phyloP scores from a whole-genome alignment of 1,140 invertebrate species.

The Drosophila malerkotliana region DNA sequence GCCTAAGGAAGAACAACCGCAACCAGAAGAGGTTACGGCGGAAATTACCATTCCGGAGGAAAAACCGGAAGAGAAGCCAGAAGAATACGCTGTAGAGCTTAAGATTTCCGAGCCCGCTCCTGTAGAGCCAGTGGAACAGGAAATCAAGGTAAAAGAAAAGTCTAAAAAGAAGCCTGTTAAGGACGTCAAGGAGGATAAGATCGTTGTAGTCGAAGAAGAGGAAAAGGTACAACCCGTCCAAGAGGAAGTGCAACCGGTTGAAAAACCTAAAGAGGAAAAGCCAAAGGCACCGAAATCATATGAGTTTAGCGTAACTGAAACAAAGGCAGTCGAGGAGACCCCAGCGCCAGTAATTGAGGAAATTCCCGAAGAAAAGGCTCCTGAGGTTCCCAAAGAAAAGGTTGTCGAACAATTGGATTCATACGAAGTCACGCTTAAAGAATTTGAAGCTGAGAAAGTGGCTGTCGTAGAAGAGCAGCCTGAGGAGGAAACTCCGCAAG shows the following conservation, averaged over 20 bases:
- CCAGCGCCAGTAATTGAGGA: constrained; percentile 52
- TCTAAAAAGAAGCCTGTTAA: constrained; percentile 68
- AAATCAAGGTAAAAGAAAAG: constrained; percentile 81
- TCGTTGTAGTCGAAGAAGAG: constrained; percentile 67
- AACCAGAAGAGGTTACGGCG: constrained; percentile 80
- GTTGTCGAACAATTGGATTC: constrained; percentile 61
- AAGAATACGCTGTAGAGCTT: constrained; percentile 60
- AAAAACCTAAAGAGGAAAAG: constrained; percentile 38
- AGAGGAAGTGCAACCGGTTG: constrained; percentile 8
- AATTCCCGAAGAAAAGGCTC: constrained; percentile 36
- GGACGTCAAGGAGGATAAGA: constrained; percentile 46
- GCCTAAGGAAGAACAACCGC: constrained; percentile 57
- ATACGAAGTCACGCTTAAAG: constrained; percentile 69
- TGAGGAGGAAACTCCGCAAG: constrained; percentile 56
- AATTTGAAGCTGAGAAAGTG: constrained; percentile 57
- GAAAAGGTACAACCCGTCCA: constrained; percentile 44
- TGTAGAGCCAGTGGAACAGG: constrained; percentile 63
- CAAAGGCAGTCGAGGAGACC: constrained; percentile 47
- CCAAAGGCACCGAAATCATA: constrained; percentile 55
- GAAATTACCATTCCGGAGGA: constrained; percentile 52
- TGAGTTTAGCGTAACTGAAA: constrained; percentile 67
- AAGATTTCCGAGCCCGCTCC: constrained; percentile 61
- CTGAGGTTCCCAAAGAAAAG: constrained; percentile 53
- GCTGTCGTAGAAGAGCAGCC: constrained; percentile 27
- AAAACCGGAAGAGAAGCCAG: constrained; percentile 33